phyloP scores from a whole-genome alignment of 37 sponge, comb jelly and placozoan genomes.

The Agelas oroides region DNA sequence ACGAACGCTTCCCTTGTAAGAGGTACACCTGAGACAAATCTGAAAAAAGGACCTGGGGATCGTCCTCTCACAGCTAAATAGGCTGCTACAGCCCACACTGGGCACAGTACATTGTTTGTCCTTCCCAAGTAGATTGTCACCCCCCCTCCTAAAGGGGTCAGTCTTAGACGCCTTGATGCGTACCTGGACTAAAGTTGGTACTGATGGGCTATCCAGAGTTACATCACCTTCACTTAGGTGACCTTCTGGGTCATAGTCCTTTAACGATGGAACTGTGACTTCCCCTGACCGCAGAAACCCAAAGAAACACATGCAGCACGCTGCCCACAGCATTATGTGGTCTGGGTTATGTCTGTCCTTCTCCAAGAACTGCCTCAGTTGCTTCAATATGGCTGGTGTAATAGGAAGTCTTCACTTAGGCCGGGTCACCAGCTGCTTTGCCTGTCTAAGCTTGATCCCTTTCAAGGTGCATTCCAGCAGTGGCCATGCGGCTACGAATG shows the following conservation, averaged over 20 bases:
- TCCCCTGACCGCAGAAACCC: constrained; percentile 54
- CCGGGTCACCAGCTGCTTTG: not conserved
- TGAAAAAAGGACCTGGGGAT: not conserved
- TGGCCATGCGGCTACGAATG: not conserved
- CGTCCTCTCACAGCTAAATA: not conserved
- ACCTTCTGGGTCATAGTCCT: not conserved
- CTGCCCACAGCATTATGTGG: constrained; percentile 63
- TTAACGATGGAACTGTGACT: constrained; percentile 30
- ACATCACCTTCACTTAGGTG: constrained; percentile 30
- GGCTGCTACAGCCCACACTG: not conserved
- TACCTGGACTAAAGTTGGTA: constrained; percentile 16
- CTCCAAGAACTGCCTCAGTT: constrained; percentile 1
- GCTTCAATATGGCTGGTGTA: not conserved
- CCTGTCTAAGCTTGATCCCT: constrained; percentile 2
- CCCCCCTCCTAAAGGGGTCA: constrained; percentile 57
- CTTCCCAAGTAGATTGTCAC: constrained; percentile 10
- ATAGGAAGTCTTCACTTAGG: not conserved
- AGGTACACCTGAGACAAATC: too few species aligned
- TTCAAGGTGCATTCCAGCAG: constrained; percentile 15
- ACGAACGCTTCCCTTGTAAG: too few species aligned
- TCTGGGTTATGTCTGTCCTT: not conserved
- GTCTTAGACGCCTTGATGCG: constrained; percentile 61
- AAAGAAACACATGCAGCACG: constrained; percentile 49
- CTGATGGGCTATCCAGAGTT: constrained; percentile 24
- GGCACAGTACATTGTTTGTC: not conserved